Conservation (phyloP, 2,888 invertebrate genomes). For the Syrphus vitripennis region DNA sequence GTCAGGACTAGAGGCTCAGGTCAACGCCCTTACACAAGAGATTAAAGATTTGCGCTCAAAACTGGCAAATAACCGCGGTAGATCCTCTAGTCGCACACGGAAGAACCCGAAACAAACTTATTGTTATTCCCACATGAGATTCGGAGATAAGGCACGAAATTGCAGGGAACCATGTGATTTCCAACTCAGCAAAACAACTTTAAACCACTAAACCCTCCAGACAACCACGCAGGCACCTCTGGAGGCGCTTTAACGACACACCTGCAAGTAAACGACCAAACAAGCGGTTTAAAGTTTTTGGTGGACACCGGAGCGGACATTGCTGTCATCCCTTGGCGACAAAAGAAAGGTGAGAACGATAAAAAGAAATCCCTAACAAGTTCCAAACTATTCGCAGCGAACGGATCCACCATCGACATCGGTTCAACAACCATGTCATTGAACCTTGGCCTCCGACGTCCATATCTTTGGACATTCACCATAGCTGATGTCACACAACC, state of each 20-base stretch:
- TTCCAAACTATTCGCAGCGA: slow-evolving; percentile 28
- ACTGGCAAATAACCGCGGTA: too few relatives aligned
- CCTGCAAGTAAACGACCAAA: background rate
- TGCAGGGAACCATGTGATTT: slow-evolving; percentile 4
- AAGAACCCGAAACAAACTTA: background rate
- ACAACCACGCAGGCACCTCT: background rate
- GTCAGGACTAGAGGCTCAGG: too few relatives aligned
- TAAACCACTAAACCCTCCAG: background rate
- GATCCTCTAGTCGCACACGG: too few relatives aligned
- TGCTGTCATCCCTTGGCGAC: background rate
- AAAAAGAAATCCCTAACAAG: too few relatives aligned
- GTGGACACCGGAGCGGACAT: slow-evolving; percentile 16
- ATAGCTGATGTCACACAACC: slow-evolving; percentile 11
- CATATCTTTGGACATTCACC: slow-evolving; percentile 10
- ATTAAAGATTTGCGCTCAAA: too few relatives aligned
- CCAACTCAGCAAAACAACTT: background rate
- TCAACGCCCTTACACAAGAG: too few relatives aligned
- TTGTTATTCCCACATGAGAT: background rate
- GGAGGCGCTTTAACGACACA: background rate
- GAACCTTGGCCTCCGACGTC: background rate
- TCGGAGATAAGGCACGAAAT: background rate
- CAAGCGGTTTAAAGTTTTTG: background rate
- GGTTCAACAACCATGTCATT: too few relatives aligned
- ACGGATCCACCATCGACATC: slow-evolving; percentile 8
- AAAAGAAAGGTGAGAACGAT: background rate